These are phyloP conservation scores for Cremastinae sp. DNA, from an alignment of 2,888 invertebrate genomes.

Conservation along the genomic window DNA sequence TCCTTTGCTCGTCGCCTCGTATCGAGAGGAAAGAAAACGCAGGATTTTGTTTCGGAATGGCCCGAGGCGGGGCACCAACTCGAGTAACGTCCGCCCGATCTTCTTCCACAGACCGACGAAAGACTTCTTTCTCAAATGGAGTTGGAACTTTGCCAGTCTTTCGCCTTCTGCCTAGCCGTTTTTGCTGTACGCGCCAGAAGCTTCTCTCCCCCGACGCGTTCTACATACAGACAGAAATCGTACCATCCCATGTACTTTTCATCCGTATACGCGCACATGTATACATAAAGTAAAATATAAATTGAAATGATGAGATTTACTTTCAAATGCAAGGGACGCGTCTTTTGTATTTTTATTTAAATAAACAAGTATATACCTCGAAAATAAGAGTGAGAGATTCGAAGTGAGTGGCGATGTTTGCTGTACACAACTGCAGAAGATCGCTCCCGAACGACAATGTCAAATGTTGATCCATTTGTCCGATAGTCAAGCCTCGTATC, in stretches of 20 bases:
- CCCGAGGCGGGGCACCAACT: constrained; percentile 53
- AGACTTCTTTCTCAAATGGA: constrained; percentile 61
- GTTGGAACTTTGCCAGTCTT: constrained; percentile 61
- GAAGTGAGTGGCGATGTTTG: no score
- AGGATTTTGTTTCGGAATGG: constrained; percentile 61
- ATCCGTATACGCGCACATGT: neutral
- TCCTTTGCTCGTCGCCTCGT: constrained; percentile 35
- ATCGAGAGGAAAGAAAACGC: constrained; percentile 42
- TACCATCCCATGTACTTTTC: constrained; percentile 3
- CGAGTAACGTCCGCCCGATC: constrained; percentile 55
- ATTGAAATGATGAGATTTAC: constrained; percentile 2
- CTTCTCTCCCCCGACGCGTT: constrained; percentile 16
- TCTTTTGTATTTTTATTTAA: no score
- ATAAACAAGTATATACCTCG: no score
- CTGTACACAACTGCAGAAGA: neutral
- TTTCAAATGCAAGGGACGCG: no score
- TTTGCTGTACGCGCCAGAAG: constrained; percentile 31
- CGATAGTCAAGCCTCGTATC: neutral
- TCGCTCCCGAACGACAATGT: constrained; percentile 1
- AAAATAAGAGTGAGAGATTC: no score
- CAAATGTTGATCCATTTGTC: constrained; percentile 13
- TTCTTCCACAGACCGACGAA: constrained; percentile 46
- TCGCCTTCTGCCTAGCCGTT: constrained; percentile 45
- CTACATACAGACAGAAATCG: neutral
- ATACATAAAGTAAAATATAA: neutral